These are phyloP conservation scores for Sternotherus odoratus DNA, from an alignment of 2,797 vertebrate genomes.

Conservation along the genomic window DNA sequence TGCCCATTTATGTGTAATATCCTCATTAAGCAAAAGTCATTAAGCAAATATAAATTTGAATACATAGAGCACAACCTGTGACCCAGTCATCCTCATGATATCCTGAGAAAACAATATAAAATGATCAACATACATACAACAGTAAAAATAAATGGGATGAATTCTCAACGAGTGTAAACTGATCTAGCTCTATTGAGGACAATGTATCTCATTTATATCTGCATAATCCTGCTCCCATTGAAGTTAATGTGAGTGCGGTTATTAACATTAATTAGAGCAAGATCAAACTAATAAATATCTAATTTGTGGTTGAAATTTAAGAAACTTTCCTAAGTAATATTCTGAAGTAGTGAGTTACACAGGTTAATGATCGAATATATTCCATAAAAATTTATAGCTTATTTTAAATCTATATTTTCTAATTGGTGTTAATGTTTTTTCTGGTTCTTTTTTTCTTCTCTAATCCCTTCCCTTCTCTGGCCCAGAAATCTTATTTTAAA, in stretches of 20 bases:
- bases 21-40: constrained; percentile 7
- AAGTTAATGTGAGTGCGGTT: not conserved
- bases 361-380: not conserved
- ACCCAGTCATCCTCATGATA: constrained; percentile 26
- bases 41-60: constrained; percentile 46
- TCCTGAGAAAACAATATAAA: constrained; percentile 48
- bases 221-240: not conserved
- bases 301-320: not conserved
- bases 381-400: not conserved
- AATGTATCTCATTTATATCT: constrained; percentile 23
- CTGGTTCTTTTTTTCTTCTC: not conserved
- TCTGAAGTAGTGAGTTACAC: not conserved
- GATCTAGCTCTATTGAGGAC: constrained; percentile 53
- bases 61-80: not conserved
- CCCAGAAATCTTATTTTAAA: not conserved
- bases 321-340: constrained; percentile 2
- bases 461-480: not conserved
- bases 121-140: constrained; percentile 24
- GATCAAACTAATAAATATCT: not conserved
- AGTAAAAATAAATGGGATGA: not conserved
- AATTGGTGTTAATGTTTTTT: constrained; percentile 24
- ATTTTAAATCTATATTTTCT: constrained; percentile 10
- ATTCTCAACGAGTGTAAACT: constrained; percentile 25
- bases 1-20: constrained; percentile 14
- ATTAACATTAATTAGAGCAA: not conserved